Percentiles rank a stretch among this genome's conserved stretches.
Conservation (phyloP, 2,888 invertebrate genomes). For the Agrypnus murinus region DNA sequence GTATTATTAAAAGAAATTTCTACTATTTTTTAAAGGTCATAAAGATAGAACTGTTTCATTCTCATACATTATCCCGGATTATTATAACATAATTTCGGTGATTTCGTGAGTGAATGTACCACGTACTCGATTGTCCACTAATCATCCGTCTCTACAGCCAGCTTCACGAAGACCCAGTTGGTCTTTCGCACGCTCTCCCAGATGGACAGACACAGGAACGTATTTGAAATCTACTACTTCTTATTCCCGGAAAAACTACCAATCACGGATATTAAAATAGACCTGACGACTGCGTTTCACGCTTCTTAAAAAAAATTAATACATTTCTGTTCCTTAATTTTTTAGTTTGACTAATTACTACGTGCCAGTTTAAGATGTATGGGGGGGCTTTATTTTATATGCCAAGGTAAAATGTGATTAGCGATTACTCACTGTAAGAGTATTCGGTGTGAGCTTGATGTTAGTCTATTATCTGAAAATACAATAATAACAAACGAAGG, state of each 20-base stretch:
- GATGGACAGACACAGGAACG: constrained; percentile 55
- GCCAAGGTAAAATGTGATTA: constrained; percentile 44
- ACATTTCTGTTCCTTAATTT: constrained; percentile 19
- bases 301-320: constrained; percentile 12
- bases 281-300: background rate
- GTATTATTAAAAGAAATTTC: no score
- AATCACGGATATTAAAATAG: constrained; percentile 10
- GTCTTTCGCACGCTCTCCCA: constrained; percentile 57
- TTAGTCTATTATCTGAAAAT: constrained; percentile 20
- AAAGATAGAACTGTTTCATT: constrained; percentile 7
- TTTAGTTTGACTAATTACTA: constrained; percentile 33
- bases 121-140: constrained; percentile 56
- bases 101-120: constrained; percentile 54
- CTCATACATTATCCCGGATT: constrained; percentile 32
- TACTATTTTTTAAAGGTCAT: no score
- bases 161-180: constrained; percentile 56
- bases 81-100: constrained; percentile 51
- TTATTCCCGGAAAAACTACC: constrained; percentile 7
- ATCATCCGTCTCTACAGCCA: constrained; percentile 53
- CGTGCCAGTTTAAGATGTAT: constrained; percentile 30
- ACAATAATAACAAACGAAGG: constrained; percentile 25
- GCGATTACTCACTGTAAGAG: constrained; percentile 31
- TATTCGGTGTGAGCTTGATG: constrained; percentile 21
- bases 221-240: constrained; percentile 29
- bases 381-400: constrained; percentile 35